A percentile compares a stretch with the other conserved stretches of the same genome.
These are phyloP conservation scores for Pterophyllum scalare DNA, from an alignment of 2,113 vertebrate genomes.

Conservation along the genomic window DNA sequence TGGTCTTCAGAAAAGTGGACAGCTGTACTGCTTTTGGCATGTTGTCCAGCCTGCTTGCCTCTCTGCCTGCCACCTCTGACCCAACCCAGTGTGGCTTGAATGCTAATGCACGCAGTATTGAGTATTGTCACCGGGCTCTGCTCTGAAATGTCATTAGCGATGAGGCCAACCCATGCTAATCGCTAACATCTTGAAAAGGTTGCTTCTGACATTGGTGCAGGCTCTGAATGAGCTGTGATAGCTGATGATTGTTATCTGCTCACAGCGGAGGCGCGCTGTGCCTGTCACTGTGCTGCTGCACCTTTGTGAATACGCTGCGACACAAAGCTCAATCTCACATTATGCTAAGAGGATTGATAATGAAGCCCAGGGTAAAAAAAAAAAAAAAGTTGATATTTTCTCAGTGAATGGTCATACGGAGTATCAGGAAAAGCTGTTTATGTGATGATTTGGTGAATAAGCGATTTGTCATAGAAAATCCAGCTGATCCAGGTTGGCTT, in stretches of 20 bases:
- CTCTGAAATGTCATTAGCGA: constrained; percentile 69
- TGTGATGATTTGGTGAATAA: constrained; percentile 71
- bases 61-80: constrained; percentile 63
- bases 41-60: constrained; percentile 57
- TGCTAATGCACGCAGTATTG: constrained; percentile 56
- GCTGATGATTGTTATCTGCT: constrained; percentile 59
- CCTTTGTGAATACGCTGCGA: constrained; percentile 58
- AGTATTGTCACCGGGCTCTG: constrained; percentile 55
- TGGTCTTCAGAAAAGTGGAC: constrained; percentile 61
- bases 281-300: constrained; percentile 46
- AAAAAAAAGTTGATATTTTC: constrained; percentile 61
- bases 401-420: constrained; percentile 52
- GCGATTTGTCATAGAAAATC: constrained; percentile 72
- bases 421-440: constrained; percentile 66
- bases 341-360: constrained; percentile 69
- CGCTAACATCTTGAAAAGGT: constrained; percentile 68
- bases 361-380: constrained; percentile 47
- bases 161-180: constrained; percentile 65
- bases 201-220: constrained; percentile 57
- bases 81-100: constrained; percentile 49
- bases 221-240: constrained; percentile 51
- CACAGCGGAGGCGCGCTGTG: constrained; percentile 11
- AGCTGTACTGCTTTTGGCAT: constrained; percentile 61
- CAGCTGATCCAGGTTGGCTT: constrained; percentile 66
- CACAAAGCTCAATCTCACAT: constrained; percentile 57